Base-by-base conservation (phyloP, 1,140 invertebrate genomes). In the Ceratina australensis region DNA sequence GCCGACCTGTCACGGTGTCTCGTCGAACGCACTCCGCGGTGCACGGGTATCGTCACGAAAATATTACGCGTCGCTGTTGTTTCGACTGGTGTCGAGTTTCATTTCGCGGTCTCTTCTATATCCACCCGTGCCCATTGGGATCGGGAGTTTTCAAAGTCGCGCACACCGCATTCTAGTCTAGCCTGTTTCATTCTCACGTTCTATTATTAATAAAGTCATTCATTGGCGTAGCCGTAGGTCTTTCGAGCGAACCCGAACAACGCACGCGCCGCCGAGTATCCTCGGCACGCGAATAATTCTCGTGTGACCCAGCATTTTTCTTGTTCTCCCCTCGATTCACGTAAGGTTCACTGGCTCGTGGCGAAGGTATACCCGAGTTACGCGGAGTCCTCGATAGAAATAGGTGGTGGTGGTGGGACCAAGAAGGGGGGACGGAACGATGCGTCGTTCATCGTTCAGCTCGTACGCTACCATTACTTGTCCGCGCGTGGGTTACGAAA, bases 401-500 rank as follows among this genome's bases (percentile, higher is more conserved):
- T 18, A 47, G 22, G 63, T 24, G 42, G 20, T 18, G 20, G 22
- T 67, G 28, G 28, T 5, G 28, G 42, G 18, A 28, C n/a, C 5
- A 16, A 54, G n/a, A 52, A 28, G 18, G 22, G n/a, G 15, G 50
- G 26, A 56, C n/a, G 24, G 24, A 33, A 69, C n/a, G 67, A 60
- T 15, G 18, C 15, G 24, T 50, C n/a, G 50, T 33, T 33, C 42
- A 57, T 57, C n/a, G 59, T 61, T 50, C 18, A 56, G 33, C 26
- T 73, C 63, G 42, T 69, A 15, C n/a, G 4, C 12, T 72, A 33
- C 12, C 49, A 67, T 28, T n/a, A 20, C 18, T 67, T 4, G 15
- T 47, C 42, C 22, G 10, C n/a, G 15, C 10, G 22, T 18, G 12
- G 26, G 49, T 86, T 86, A 72, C 81, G 81, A 86, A 85, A 86